These are phyloP conservation scores for Cacatua alba DNA, from an alignment of 2,113 vertebrate species.

Conservation along the genomic window DNA sequence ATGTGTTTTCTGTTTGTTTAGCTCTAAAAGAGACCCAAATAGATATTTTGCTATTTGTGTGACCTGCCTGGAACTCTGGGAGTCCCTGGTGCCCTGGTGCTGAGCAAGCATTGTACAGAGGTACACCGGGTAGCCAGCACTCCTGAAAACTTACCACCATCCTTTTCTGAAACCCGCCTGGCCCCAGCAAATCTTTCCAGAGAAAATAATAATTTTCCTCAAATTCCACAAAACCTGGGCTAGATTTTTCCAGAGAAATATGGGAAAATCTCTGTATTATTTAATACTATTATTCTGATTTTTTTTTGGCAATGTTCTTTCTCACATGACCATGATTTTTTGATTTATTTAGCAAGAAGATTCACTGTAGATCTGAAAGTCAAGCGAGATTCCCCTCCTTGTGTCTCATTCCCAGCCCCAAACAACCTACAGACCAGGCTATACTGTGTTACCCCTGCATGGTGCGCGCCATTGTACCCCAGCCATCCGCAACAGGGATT, in stretches of 20 bases:
- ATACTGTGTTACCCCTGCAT: accelerated
- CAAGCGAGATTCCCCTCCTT: background rate
- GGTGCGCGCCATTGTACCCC: background rate
- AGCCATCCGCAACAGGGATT: background rate
- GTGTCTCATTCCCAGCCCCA: background rate
- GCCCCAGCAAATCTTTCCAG: background rate
- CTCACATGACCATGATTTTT: accelerated
- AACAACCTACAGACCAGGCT: background rate
- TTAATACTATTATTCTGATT: background rate
- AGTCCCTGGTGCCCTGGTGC: no score
- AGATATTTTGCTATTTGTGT: background rate
- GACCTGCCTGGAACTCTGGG: background rate
- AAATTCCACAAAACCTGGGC: background rate
- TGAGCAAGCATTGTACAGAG: accelerated
- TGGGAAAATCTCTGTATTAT: background rate
- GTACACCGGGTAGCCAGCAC: background rate
- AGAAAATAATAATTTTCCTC: background rate
- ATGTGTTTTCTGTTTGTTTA: background rate
- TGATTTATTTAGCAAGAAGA: background rate
- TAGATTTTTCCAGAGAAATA: background rate
- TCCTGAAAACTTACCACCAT: background rate
- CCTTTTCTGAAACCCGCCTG: background rate
- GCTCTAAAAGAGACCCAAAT: background rate
- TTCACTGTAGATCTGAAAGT: background rate
- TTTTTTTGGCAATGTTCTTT: background rate